Evolutionary conservation across 30 jellyfish, hydroid and myxozoan species (phyloP).

Genomic region (Pelagia noctiluca): DNA sequence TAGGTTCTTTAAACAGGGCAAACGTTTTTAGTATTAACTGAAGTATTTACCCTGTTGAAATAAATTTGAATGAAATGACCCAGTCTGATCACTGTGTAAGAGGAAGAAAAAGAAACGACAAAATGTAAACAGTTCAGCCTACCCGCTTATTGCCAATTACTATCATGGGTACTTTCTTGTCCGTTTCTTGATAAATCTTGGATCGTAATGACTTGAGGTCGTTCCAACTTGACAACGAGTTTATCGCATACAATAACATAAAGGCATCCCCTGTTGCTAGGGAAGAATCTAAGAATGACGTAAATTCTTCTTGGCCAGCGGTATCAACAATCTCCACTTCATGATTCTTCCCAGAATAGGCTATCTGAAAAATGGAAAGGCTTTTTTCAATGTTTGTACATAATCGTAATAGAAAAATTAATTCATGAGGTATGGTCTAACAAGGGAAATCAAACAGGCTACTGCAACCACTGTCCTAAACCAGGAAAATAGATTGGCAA

Average conservation of each 20-base stretch:
- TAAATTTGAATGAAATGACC: too few species aligned
- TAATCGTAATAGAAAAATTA: too few species aligned
- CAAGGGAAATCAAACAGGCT: too few species aligned
- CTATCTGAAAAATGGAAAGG: constrained; percentile 43
- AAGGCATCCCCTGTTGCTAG: constrained; percentile 97
- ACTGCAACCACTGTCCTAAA: too few species aligned
- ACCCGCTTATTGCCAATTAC: constrained; percentile 95
- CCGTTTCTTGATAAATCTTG: constrained; percentile 72
- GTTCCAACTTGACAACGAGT: constrained; percentile 92
- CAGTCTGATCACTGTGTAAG: too few species aligned
- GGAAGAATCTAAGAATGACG: constrained; percentile 96
- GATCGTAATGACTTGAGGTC: constrained; percentile 79
- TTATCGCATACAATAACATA: constrained; percentile 87
- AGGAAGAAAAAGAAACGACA: too few species aligned
- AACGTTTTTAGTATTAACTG: too few species aligned
- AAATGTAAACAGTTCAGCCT: too few species aligned
- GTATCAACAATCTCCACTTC: constrained; percentile 94
- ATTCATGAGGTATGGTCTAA: too few species aligned
- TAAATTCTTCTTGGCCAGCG: constrained; percentile 98
- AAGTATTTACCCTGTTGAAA: too few species aligned
- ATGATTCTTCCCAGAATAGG: constrained; percentile 75
- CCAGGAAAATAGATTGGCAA: too few species aligned
- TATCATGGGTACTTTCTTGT: constrained; percentile 79
- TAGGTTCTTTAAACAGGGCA: too few species aligned
- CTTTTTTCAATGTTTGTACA: not conserved